A percentile compares a stretch with the other conserved stretches of the same genome.
Conservation (phyloP, 2,888 invertebrate genomes). For the Sympetrum striolatum region DNA sequence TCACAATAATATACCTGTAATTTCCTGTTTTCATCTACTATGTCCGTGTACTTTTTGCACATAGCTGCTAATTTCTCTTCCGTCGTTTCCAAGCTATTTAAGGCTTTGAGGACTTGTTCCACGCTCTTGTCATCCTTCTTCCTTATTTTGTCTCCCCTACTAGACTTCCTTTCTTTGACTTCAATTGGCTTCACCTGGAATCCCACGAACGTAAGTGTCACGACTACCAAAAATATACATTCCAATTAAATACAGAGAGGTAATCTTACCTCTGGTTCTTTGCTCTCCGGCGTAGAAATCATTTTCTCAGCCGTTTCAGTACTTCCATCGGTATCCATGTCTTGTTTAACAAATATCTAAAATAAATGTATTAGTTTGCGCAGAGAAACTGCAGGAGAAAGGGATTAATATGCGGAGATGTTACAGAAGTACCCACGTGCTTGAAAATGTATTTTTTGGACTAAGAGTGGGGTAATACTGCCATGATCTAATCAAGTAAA, state of each 20-base stretch:
- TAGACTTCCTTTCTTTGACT: conserved; percentile 46
- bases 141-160: conserved; percentile 58
- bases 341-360: conserved; percentile 5
- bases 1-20: conserved; percentile 51
- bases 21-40: conserved; percentile 71
- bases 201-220: neutral
- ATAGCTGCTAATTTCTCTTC: conserved; percentile 75
- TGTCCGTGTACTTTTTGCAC: conserved; percentile 78
- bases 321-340: conserved; percentile 23
- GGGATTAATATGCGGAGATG: neutral
- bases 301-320: conserved; percentile 29
- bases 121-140: conserved; percentile 68
- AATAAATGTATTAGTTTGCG: neutral
- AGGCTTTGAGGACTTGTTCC: conserved; percentile 71
- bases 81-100: conserved; percentile 62
- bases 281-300: conserved; percentile 12
- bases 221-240: neutral
- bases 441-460: neutral
- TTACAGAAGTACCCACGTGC: neutral
- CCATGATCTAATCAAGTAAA: neutral
- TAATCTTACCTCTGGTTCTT: conserved; percentile 33
- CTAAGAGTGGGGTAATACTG: neutral
- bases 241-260: neutral
- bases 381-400: neutral
- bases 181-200: conserved; percentile 1